Base-by-base conservation (phyloP, 1,140 invertebrate species). In the Brachionus koreanus region DNA sequence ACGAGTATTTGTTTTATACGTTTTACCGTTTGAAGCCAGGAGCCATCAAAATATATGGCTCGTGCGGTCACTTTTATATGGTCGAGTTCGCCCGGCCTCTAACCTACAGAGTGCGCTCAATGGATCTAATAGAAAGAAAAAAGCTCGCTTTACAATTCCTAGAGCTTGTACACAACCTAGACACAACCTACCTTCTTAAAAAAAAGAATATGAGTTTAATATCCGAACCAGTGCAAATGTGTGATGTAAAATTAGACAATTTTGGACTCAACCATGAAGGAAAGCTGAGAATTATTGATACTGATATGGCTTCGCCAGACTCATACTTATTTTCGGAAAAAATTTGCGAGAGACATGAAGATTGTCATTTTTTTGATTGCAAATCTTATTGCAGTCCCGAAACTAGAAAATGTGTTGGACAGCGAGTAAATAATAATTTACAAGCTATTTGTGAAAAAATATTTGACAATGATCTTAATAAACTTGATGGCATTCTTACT, bases 311-410 rank as follows among this genome's bases (percentile, higher is more conserved):
- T n/a, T 61, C 46, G 16, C 49, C 61, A 25, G 49, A 79, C n/a
- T 39, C 49, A 4, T 79, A 79, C 57, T 19, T 79, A 43, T 61
- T 79, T 37, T 42, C 35, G 2, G 23, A 19, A 19, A 57, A 42
- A 61, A 52, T 79, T 65, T 79, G 76, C 39, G 16, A 37, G 4
- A 61, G n/a, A 65, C 43, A 79, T 65, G 76, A 79, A 10, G 76
- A 79, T 43, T 79, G 76, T 65, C 76, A 79, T 42, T 79, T 61
- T 79, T 79, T 79, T 13, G 76, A 79, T 29, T 79, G 76, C 39
- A 79, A 79, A 23, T 79, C 76, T n/a, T 61, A 61, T 35, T 79
- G 76, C 25, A 37, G 57, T 12, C 25, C 29, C 3, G 16, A 25
- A 7, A 61, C 33, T 7, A 61, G 13, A 25, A 23, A 42, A 5